phyloP scores from a whole-genome alignment of 2,113 vertebrate species.

The Semicossyphus pulcher region DNA sequence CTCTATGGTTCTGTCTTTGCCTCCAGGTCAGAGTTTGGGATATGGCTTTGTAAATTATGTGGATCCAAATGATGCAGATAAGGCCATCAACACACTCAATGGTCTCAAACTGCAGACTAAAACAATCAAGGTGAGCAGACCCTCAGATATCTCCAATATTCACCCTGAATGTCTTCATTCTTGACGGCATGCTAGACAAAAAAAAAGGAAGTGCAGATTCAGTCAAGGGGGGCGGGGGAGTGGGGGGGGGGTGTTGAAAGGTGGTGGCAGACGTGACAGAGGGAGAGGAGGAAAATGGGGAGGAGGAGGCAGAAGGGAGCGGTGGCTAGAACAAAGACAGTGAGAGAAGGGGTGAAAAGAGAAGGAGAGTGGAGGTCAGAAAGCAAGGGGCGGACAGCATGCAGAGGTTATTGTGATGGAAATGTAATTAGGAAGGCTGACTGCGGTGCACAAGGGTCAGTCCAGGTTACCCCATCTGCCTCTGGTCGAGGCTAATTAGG shows the following conservation, averaged over 20 bases:
- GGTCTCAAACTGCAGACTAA: conserved; percentile 97
- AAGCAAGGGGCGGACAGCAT: conserved; percentile 82
- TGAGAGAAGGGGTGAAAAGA: conserved; percentile 71
- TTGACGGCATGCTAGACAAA: conserved; percentile 23
- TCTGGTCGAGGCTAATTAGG: conserved; percentile 85
- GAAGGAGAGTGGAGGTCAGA: conserved; percentile 83
- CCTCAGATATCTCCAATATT: background rate
- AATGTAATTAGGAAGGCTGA: conserved; percentile 83
- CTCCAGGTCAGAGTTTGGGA: conserved; percentile 94
- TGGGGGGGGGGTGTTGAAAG: conserved; percentile 23
- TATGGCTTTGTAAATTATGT: conserved; percentile 98
- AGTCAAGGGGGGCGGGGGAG: conserved; percentile 13
- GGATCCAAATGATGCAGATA: conserved; percentile 95
- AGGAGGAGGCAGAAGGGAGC: conserved; percentile 71
- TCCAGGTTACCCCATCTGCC: conserved; percentile 87
- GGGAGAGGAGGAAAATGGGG: conserved; percentile 68
- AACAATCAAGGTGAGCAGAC: conserved; percentile 93
- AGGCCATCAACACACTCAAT: conserved; percentile 97
- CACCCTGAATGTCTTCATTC: background rate
- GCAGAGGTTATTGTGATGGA: conserved; percentile 88
- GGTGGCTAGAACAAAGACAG: conserved; percentile 73
- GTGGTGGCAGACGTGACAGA: conserved; percentile 68
- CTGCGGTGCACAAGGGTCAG: conserved; percentile 79
- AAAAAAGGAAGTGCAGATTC: conserved; percentile 64
- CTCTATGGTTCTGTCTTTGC: conserved; percentile 1